A percentile compares a stretch with the other conserved stretches of the same genome.
Conservation (phyloP, 2,113 vertebrate genomes). For the Penelope pileata region DNA sequence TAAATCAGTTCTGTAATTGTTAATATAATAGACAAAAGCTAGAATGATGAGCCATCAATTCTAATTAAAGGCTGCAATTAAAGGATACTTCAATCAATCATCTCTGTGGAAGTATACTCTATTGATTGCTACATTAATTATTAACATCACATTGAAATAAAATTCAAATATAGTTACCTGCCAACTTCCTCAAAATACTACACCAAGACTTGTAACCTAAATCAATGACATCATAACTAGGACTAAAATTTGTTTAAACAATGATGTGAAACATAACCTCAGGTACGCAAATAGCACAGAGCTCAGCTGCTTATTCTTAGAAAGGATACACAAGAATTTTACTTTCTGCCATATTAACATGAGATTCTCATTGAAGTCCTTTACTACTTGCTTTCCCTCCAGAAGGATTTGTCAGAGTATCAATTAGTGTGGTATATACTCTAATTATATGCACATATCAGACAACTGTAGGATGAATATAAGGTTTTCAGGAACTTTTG, state of each 20-base stretch:
- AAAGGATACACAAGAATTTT: not conserved
- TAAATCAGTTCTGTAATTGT: slow-evolving; percentile 68
- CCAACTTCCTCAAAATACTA: slow-evolving; percentile 35
- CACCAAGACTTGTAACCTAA: not conserved
- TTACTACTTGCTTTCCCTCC: not conserved
- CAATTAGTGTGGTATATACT: not conserved
- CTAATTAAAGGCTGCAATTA: slow-evolving; percentile 72
- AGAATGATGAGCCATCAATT: slow-evolving; percentile 41
- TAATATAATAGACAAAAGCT: slow-evolving; percentile 69
- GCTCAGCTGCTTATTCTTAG: not conserved
- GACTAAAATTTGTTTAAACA: not conserved
- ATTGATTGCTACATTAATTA: slow-evolving; percentile 68
- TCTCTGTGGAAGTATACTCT: slow-evolving; percentile 32
- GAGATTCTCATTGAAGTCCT: not conserved
- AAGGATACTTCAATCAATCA: slow-evolving; percentile 67
- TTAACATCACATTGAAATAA: slow-evolving; percentile 68
- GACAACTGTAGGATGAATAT: not conserved
- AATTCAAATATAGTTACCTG: slow-evolving; percentile 42
- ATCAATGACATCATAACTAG: not conserved
- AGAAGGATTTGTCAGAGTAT: not conserved
- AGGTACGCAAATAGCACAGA: not conserved
- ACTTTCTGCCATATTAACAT: not conserved
- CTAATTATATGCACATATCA: not conserved
- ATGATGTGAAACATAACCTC: not conserved
- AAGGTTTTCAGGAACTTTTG: not conserved